phyloP scores from a whole-genome alignment of 2,113 vertebrate species.

The Gallinago jamesoni region DNA sequence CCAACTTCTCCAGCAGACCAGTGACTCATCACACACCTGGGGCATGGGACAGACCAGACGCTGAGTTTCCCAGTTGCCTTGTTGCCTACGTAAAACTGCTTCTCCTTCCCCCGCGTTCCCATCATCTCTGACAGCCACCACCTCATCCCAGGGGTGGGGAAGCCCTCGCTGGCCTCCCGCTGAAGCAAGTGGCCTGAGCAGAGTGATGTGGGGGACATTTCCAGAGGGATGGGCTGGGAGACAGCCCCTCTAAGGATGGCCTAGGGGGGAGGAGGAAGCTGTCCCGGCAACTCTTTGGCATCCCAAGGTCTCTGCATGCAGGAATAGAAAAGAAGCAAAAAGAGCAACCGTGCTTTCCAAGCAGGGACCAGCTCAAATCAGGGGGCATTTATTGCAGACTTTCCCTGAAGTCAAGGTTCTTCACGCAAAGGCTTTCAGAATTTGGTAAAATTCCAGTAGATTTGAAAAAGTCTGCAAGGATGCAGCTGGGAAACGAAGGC shows the following conservation, averaged over 20 bases:
- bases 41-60: not conserved
- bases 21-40: not conserved
- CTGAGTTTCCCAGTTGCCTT: not conserved
- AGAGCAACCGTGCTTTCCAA: not conserved
- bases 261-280: not conserved
- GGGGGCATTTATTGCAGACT: not conserved
- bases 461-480: not conserved
- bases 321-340: not conserved
- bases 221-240: not conserved
- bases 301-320: not conserved
- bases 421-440: not conserved
- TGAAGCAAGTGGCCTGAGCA: not conserved
- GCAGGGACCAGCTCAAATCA: not conserved
- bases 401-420: not conserved
- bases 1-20: not conserved
- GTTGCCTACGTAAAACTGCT: fast-evolving
- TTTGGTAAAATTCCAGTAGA: not conserved
- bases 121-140: not conserved
- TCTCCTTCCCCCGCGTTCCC: not conserved
- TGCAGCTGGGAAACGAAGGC: not conserved
- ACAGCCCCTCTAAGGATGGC: not conserved
- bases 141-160: not conserved
- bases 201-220: not conserved
- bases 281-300: not conserved
- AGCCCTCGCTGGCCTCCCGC: not conserved